phyloP scores from a whole-genome alignment of 2,113 vertebrate genomes.

The Caracal caracal region DNA sequence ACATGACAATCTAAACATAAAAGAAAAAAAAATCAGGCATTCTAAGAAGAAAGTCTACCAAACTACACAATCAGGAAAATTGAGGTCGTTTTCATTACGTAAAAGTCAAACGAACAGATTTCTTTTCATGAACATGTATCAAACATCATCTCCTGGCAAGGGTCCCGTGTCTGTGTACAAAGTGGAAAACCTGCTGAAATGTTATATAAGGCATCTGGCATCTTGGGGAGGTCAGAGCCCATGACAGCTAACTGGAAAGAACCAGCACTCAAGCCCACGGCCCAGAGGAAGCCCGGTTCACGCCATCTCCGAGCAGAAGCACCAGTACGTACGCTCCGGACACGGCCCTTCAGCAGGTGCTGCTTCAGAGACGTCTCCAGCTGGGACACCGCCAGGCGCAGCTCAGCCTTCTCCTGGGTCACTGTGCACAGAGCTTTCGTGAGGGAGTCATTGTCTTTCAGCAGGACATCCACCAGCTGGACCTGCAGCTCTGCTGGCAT shows the following conservation, averaged over 20 bases:
- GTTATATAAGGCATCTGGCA: background rate
- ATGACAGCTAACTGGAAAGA: no score
- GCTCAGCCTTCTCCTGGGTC: slow-evolving; percentile 84
- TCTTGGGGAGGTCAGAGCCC: background rate
- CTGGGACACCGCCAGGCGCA: slow-evolving; percentile 82
- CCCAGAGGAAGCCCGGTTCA: background rate
- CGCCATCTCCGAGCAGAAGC: no score
- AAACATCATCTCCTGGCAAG: no score
- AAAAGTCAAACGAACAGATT: background rate
- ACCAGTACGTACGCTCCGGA: background rate
- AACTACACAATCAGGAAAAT: background rate
- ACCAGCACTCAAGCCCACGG: rapidly evolving
- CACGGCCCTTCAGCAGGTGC: slow-evolving; percentile 29
- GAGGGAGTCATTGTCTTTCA: slow-evolving; percentile 88
- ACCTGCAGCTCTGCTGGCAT: slow-evolving; percentile 59
- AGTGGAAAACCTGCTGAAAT: background rate
- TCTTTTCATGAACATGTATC: background rate
- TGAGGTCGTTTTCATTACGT: background rate
- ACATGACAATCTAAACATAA: background rate
- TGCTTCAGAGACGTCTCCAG: slow-evolving; percentile 84
- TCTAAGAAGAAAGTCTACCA: background rate
- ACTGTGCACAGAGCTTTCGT: slow-evolving; percentile 78
- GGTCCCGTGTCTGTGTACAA: background rate
- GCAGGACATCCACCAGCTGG: slow-evolving; percentile 82
- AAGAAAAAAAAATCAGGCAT: background rate